These are phyloP conservation scores for Ptychadena robeensis DNA, from an alignment of 2,797 vertebrate genomes.

Conservation along the genomic window DNA sequence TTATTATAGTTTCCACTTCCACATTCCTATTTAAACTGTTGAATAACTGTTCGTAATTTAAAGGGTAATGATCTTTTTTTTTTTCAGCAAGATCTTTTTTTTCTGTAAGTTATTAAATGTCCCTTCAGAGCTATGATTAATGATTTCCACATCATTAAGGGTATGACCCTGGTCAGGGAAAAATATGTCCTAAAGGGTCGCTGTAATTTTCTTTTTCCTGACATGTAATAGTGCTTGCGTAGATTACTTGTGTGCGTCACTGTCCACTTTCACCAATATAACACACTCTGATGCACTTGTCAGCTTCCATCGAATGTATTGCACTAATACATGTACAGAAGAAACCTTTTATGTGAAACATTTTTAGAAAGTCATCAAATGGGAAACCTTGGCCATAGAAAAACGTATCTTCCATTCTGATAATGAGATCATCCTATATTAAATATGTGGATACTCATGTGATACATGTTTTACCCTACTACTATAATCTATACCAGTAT, in stretches of 20 bases:
- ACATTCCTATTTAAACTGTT: neutral
- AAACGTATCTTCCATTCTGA: no score
- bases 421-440: no score
- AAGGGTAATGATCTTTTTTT: no score
- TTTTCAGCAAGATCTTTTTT: neutral
- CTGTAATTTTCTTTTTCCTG: neutral
- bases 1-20: neutral
- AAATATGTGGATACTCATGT: no score
- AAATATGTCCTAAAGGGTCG: neutral
- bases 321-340: neutral
- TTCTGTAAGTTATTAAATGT: neutral
- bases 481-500: no score
- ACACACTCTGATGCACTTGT: neutral
- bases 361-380: neutral
- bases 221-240: neutral
- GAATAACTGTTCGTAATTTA: no score
- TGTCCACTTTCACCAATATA: neutral
- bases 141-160: neutral
- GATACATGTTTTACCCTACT: no score
- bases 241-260: neutral
- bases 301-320: neutral
- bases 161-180: neutral
- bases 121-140: neutral
- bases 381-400: neutral
- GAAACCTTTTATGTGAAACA: no score